These are phyloP conservation scores for Cryptocephalus moraei DNA, from an alignment of 2,888 invertebrate species.

Conservation along the genomic window DNA sequence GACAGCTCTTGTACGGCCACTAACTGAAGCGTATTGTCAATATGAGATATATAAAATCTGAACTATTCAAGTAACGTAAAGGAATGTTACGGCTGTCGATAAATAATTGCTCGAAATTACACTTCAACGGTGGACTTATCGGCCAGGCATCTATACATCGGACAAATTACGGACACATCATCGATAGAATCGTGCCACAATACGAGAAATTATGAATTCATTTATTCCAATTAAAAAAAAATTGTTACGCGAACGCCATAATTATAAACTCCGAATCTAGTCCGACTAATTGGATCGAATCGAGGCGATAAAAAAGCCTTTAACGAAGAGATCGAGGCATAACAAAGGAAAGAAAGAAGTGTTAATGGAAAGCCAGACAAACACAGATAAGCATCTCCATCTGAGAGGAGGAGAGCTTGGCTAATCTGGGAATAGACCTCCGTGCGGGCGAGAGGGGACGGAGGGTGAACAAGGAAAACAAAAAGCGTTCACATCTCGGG, in stretches of 20 bases:
- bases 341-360: slow-evolving; percentile 8
- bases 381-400: slow-evolving; percentile 9
- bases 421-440: slow-evolving; percentile 5
- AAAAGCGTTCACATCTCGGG: slow-evolving; percentile 3
- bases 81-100: too few species aligned
- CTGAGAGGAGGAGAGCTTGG: slow-evolving; percentile 1
- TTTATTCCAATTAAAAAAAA: slow-evolving; percentile 1
- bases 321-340: slow-evolving; percentile 1
- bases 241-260: not conserved
- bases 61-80: too few species aligned
- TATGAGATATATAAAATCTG: too few species aligned
- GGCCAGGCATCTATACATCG: too few species aligned
- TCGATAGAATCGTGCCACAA: too few species aligned
- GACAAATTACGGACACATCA: too few species aligned
- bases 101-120: too few species aligned
- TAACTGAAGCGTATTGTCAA: too few species aligned
- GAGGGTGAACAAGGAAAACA: slow-evolving; percentile 2
- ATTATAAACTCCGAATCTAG: not conserved
- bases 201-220: not conserved
- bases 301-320: slow-evolving; percentile 1
- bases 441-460: not conserved
- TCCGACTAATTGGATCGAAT: slow-evolving; percentile 2
- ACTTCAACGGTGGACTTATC: too few species aligned
- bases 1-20: too few species aligned
- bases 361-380: slow-evolving; percentile 13